These are phyloP conservation scores for Cyprinus carpio DNA, from an alignment of 2,113 vertebrate species.

Conservation along the genomic window DNA sequence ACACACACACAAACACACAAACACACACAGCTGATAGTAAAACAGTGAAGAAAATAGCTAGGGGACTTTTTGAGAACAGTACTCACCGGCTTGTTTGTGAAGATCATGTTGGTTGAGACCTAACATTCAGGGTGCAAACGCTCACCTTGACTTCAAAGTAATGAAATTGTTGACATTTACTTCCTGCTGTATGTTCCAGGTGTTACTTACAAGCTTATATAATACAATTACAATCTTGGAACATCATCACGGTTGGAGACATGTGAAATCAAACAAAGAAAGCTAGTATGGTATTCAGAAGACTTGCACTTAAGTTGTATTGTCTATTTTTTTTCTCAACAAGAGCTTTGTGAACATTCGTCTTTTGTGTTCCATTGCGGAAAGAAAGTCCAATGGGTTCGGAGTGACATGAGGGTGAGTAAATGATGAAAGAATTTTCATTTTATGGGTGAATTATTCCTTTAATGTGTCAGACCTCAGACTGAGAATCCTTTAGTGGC, in stretches of 20 bases:
- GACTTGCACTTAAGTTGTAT: background rate
- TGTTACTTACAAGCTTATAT: background rate
- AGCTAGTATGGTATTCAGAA: background rate
- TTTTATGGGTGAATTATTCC: background rate
- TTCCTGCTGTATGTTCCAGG: background rate
- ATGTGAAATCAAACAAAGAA: background rate
- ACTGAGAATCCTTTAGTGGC: background rate
- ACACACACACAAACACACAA: background rate
- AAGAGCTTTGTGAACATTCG: background rate
- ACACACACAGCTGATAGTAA: background rate
- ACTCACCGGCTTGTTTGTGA: background rate
- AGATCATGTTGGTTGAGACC: background rate
- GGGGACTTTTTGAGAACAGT: background rate
- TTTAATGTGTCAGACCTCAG: constrained; percentile 9
- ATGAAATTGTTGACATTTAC: background rate
- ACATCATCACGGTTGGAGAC: background rate
- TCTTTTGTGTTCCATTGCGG: background rate
- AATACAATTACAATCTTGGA: background rate
- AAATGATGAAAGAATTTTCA: background rate
- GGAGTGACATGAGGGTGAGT: background rate
- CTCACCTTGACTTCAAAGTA: background rate
- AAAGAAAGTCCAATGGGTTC: background rate
- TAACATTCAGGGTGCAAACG: background rate
- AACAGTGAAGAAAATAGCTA: background rate
- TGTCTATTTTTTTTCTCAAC: background rate